A percentile compares a stretch with the other conserved stretches of the same genome.
phyloP scores from a whole-genome alignment of 2,888 invertebrate species.

The Biston betularia region DNA sequence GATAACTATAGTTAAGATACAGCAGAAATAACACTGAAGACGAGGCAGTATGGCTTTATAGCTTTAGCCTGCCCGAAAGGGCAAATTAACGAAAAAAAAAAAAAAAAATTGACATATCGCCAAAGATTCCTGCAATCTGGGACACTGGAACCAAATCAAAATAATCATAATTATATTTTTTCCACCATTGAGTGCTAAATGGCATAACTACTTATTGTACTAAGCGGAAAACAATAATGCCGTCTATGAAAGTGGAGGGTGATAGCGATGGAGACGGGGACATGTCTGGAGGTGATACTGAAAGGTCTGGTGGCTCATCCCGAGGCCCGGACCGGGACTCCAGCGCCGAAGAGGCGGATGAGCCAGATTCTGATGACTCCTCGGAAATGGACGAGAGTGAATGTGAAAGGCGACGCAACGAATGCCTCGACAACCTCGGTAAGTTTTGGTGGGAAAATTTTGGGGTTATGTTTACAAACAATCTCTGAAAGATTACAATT shows the following conservation, averaged over 20 bases:
- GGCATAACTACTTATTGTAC: background rate
- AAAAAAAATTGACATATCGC: too few relatives aligned
- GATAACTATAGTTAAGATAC: too few relatives aligned
- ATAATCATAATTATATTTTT: background rate
- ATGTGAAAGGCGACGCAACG: constrained; percentile 93
- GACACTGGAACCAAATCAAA: background rate
- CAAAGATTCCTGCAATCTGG: background rate
- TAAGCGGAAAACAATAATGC: constrained; percentile 75
- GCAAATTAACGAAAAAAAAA: too few relatives aligned
- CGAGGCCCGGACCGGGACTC: constrained; percentile 89
- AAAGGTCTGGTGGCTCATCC: constrained; percentile 89
- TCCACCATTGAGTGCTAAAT: background rate
- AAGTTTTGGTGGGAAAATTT: constrained; percentile 50
- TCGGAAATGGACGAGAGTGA: constrained; percentile 97
- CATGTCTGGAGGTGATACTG: constrained; percentile 90
- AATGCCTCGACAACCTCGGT: constrained; percentile 94
- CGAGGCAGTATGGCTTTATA: too few relatives aligned
- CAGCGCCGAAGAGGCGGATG: constrained; percentile 92
- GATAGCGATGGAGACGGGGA: constrained; percentile 88
- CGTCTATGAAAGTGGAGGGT: constrained; percentile 89
- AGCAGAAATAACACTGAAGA: too few relatives aligned
- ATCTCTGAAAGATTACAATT: constrained; percentile 22
- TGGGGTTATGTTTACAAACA: constrained; percentile 85
- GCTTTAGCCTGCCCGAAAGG: too few relatives aligned
- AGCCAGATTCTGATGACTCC: constrained; percentile 94